Base-by-base conservation (phyloP, 2,888 invertebrate species). In the Ichneumon xanthorius region DNA sequence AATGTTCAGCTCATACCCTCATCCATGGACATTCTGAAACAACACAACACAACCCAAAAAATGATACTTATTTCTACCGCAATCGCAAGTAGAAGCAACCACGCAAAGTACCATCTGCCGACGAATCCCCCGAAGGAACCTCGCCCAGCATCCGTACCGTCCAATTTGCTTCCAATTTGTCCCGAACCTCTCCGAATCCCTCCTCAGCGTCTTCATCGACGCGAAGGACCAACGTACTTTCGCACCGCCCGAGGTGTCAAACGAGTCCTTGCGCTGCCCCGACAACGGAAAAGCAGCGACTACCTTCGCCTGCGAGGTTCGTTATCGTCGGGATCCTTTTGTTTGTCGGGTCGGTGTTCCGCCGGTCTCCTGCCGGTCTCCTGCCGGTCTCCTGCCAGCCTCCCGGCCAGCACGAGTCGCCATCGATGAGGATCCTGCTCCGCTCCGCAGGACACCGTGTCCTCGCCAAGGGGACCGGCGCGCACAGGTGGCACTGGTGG, bases 281-380 rank as follows among this genome's bases (percentile, higher is more conserved):
- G 65, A 55, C 58, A 61, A 68, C 45, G 16, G 61, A 48, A 45
- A 11, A 53, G 33, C n/a, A 11, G 22, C 14, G 9, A 53, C 61
- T 75, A 63, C 75, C 70, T 89, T 81, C 89, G 89, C 86, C 90
- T 89, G 90, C 90, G 90, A 90, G 91, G 91, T 91, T 93, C 93
- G 91, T 93, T 93, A 93, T 92, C 92, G 92, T 87, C 65, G 88
- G 14, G 87, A 85, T 86, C 88, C 89, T 90, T 90, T 92, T 92
- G 91, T 92, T 90, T 89, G 89, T 87, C 81, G 2, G 58, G 88
- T 45, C 14, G 14, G 87, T 88, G 89, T 89, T 88, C 87, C 87
- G 83, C 45, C 61, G 19, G 81, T 61, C 61, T 67, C 45, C 40
- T 55, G 77, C 55, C 75, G 37, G 67, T 63, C 53, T 75, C 58